Evolutionary conservation across 2,888 invertebrate genomes (phyloP), one percentile per base, ranked within the genome.

Genomic region (Drosophila mayaguana): DNA sequence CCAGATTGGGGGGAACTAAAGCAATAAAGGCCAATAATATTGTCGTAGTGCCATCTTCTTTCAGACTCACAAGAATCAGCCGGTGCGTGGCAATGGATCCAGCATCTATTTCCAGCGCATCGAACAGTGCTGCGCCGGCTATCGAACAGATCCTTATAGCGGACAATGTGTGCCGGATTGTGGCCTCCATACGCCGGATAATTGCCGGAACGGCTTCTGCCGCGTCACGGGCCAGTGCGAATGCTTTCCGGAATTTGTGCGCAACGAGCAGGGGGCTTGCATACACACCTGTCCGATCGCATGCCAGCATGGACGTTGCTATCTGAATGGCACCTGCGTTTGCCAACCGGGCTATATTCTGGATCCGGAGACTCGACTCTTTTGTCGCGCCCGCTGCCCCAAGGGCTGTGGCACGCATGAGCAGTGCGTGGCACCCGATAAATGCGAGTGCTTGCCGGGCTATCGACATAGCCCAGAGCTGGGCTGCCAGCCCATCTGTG

Each of bases 111-210:
- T 84, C 95, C 96, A 90, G 81, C 94, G 94, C 75, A 94, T 96
- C 74, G 94, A 95, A 59, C 93, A 95, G 18, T 97, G 97, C 89
- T 97, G 96, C 86, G 93, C 94, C 0, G 96, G 96, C 28, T 96
- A 95, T 92, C 93, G 93, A 59, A 94, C 94, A 6, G 94, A 95
- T 82, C 92, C 93, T 2, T 94, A 95, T 90, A 93, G 92, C 8
- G 54, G 68, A 0, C 93, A 74, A 6, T 94, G 94, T 77, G 75
- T 89, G 43, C 93, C 94, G 0, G 85, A 92, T 18, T 94, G 94
- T 76, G 54, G 61, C 0, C 51, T 45, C 9, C 69, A 62, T 4
- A 88, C 92, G 16, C 92, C 93, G 2, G 75, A 88, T 3, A 94
- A 93, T 68, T 94, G 94, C 48, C 86, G 92, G 9, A 93, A 94